Conservation (phyloP, 2,113 vertebrate genomes). For the Otocyon megalotis region DNA sequence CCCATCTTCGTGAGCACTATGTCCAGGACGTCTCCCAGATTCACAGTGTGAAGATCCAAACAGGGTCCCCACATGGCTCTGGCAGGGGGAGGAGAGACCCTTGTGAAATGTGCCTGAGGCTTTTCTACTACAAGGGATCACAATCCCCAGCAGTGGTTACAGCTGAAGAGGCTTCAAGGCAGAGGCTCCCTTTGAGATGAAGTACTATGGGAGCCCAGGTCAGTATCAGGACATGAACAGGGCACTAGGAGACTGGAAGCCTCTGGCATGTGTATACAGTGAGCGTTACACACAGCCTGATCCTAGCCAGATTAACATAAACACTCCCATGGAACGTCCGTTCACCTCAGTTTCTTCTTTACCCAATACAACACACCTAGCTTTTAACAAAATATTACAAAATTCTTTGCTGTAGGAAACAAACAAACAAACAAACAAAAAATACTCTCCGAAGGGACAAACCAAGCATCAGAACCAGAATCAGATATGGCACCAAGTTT, state of each 20-base stretch:
- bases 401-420: background rate
- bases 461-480: background rate
- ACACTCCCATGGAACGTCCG: too few relatives aligned
- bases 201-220: background rate
- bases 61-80: too few relatives aligned
- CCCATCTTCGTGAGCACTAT: background rate
- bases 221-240: background rate
- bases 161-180: background rate
- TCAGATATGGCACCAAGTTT: background rate
- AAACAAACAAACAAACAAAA: background rate
- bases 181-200: background rate
- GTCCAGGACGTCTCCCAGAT: background rate
- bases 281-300: background rate
- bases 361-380: background rate
- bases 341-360: background rate
- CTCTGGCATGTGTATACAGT: background rate
- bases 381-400: background rate
- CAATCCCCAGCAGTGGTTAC: too few relatives aligned
- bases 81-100: background rate
- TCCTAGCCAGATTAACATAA: too few relatives aligned
- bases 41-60: background rate
- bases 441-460: background rate
- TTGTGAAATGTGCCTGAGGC: too few relatives aligned
- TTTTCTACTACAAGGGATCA: too few relatives aligned
- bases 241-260: fast-evolving